Evolutionary conservation across 2,113 vertebrate species (phyloP), one percentile per base, ranked within the genome.

Genomic region (Alethe castanea): DNA sequence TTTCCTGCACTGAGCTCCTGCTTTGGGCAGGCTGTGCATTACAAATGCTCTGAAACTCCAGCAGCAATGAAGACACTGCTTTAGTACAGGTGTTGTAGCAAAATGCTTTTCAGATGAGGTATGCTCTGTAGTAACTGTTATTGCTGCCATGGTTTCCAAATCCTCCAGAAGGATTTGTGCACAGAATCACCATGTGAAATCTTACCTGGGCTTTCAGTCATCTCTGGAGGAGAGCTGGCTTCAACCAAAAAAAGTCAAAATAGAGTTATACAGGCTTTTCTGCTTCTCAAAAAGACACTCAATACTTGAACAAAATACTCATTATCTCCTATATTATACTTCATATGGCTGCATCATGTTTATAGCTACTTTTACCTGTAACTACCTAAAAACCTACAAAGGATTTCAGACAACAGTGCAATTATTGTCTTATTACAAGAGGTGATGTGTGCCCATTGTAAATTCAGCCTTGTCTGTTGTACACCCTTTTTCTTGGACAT

Each of bases 361-460:
- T 83, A 24, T 19, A 61, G 28, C 8, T 48, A 8, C 19, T 87
- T 64, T 50, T 18, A 54, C 33, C 5, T 81, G 5, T 11, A 81
- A 40, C 18, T 24, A 48, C 5, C 13, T 53, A 36, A 81, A 91
- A 78, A 40, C 4, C 25, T 26, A 15, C 22, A 28, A 13, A 57
- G 36, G 11, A 44, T 70, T 91, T 77, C 59, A 86, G 24, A 0
- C 0, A 22, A 57, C 25, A 40, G 16, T 33, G 12, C 26, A 28
- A 52, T 35, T 86, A 77, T 50, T 59, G 6, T 48, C 28, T 78
- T 40, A 12, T 9, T 60, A 31, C 3, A 8, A 33, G 16, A 10
- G 12, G 10, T 57, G 8, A 26, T 19, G 7, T 60, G 59, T 44
- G 60, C 14, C 12, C 2, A 0, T 18, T 2, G 8, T 9, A 45